Percentiles rank a stretch among this genome's conserved stretches.
Conservation (phyloP, 1,140 invertebrate genomes). For the Araneus ventricosus region DNA sequence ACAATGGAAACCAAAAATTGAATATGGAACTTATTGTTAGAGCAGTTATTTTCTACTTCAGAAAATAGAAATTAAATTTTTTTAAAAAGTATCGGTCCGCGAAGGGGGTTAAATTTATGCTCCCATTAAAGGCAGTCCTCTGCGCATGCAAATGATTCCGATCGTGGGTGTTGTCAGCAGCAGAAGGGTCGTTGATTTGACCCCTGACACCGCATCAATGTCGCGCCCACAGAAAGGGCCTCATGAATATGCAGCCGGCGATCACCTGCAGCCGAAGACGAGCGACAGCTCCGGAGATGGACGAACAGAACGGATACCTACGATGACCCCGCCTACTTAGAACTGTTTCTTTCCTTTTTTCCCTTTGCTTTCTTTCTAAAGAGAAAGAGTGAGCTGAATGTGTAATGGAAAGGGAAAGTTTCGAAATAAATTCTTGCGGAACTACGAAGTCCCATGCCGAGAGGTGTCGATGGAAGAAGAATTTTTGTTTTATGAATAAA, state of each 20-base stretch:
- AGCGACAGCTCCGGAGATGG: constrained; percentile 18
- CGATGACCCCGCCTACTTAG: constrained; percentile 4
- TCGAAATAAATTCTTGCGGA: too few relatives aligned
- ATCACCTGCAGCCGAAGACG: constrained; percentile 31
- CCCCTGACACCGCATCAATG: constrained; percentile 26
- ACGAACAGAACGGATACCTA: background rate
- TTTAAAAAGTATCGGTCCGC: too few relatives aligned
- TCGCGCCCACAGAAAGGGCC: constrained; percentile 42
- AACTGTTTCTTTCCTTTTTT: background rate
- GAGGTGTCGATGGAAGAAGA: too few relatives aligned
- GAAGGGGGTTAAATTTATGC: constrained; percentile 13
- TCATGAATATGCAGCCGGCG: constrained; percentile 61
- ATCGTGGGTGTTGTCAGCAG: constrained; percentile 65
- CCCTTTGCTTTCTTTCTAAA: background rate
- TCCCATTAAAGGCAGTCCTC: background rate
- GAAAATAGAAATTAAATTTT: background rate
- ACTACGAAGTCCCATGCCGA: too few relatives aligned
- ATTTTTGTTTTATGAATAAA: too few relatives aligned
- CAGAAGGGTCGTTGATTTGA: constrained; percentile 64
- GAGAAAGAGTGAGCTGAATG: background rate
- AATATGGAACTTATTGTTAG: background rate
- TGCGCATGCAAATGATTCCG: constrained; percentile 2
- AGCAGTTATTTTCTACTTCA: background rate
- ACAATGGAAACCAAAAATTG: too few relatives aligned
- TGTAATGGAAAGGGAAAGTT: background rate